Percentiles rank a stretch among this genome's conserved stretches.
Evolutionary conservation across 2,797 vertebrate genomes (phyloP).

Genomic region (Distichodus sexfasciatus): DNA sequence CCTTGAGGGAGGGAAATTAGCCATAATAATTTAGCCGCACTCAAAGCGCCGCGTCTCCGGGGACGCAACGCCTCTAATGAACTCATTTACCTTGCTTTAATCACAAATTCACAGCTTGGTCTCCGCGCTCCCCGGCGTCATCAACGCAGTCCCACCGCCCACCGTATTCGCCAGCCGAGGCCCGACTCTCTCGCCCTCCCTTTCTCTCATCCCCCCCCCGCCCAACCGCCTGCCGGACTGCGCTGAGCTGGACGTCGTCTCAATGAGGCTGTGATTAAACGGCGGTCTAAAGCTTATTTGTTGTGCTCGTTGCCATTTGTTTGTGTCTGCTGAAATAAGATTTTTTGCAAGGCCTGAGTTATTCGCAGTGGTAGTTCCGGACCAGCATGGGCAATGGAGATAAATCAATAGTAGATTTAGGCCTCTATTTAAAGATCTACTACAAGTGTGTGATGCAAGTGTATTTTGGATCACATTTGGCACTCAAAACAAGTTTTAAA

Average conservation of each 20-base stretch:
- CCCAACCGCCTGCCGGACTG: neutral
- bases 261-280: conserved; percentile 20
- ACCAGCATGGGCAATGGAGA: neutral
- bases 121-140: conserved; percentile 24
- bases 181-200: neutral
- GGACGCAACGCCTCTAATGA: conserved; percentile 50
- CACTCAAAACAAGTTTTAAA: too few species aligned
- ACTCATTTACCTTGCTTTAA: conserved; percentile 59
- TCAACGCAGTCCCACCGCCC: conserved; percentile 25
- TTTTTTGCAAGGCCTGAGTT: neutral
- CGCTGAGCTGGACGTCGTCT: conserved; percentile 20
- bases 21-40: conserved; percentile 51
- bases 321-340: conserved; percentile 6
- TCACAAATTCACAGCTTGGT: conserved; percentile 54
- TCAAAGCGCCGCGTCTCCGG: conserved; percentile 43
- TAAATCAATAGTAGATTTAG: conserved; percentile 3
- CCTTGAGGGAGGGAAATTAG: conserved; percentile 51
- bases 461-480: too few species aligned
- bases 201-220: neutral
- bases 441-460: too few species aligned
- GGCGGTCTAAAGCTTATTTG: conserved; percentile 11
- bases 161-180: conserved; percentile 32
- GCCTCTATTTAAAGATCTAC: too few species aligned
- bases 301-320: conserved; percentile 15
- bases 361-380: conserved; percentile 11